Base-by-base conservation (phyloP, 2,888 invertebrate genomes). In the Odontocolon sp. region DNA sequence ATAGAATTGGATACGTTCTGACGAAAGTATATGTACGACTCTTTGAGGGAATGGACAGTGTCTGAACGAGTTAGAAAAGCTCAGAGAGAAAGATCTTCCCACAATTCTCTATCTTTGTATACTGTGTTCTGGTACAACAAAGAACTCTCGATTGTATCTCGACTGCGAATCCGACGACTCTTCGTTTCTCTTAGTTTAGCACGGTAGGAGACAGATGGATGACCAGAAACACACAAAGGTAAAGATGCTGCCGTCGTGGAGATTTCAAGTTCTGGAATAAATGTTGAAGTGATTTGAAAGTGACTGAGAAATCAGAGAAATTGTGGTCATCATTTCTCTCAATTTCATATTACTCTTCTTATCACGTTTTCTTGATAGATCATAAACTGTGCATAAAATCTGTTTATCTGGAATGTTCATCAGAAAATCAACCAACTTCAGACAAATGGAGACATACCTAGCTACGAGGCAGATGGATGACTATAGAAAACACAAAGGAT, bases 141-240 rank as follows among this genome's bases (percentile, higher is more conserved):
- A 71, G 63, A 45, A 54, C 54, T 38, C 56, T 71, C 71, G 64
- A 71, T 71, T 71, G 64, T 64, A 56, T 56, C 57, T 14, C 52
- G 31, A 23, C 56, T 14, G 0, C 40, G 26, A 57, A 14, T 40
- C 14, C 9, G 14, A 38, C 5, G 61, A n/a, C 42, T 11, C 26
- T 54, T 26, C 26, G 23, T 70, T 40, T 56, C 70, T 63, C 45
- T 54, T 52, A 11, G 11, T 2, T 23, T 23, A n/a, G n/a, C n/a
- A n/a, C n/a, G n/a, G n/a, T n/a, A n/a, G n/a, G n/a, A n/a, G n/a
- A n/a, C 28, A 45, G 28, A 59, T 6, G 59, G 42, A 59, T 67
- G 67, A 56, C 56, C 42, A n/a, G n/a, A 31, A 9, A 16, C 16
- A 23, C 54, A n/a, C n/a, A n/a, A n/a, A n/a, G n/a, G n/a, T n/a